Evolutionary conservation across 2,113 vertebrate species (phyloP), one percentile per base, ranked within the genome.

Genomic region (Acanthisitta chloris): DNA sequence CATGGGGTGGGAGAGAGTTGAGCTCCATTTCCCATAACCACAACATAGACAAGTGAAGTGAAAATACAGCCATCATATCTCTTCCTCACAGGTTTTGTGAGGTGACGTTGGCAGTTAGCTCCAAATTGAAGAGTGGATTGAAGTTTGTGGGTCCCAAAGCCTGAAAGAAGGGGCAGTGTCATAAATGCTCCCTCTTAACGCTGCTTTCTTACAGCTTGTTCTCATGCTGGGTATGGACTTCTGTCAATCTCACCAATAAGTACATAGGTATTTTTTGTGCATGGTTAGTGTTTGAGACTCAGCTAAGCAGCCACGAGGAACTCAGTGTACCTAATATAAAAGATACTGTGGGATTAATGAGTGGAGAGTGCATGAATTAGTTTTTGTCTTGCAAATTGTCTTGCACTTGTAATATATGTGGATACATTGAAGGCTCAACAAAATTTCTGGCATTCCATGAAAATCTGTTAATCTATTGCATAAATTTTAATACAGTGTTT

Each of bases 391-490:
- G 51, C 25, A 74, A 28, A 45, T 59, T 42, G 26, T 54, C 31
- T 40, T 52, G 62, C 21, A 55, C 15, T 5, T 36, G 19, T 0
- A 9, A 12, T 28, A 3, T 16, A 1, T 18, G 8, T 19, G 2
- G 3, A 8, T 17, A 21, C 14, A 31, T 70, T 64, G 65, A 43
- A 77, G 34, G 31, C 59, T 66, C 31, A 78, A n/a, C 8, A 34
- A 10, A 34, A 45, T 69, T 88, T 83, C 54, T 78, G 23, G 38
- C 28, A 23, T 54, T 70, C 23, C 33, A 16, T 69, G 10, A 77
- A 52, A 65, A 86, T n/a, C n/a, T 69, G 25, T 83, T 94, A 31
- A 73, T 40, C 24, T 29, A 23, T 36, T 83, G 29, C 24, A 3
- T 66, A 61, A 40, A 8, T 31, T 82, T 33, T 64, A 86, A 51